Evolutionary conservation across 2,888 invertebrate species (phyloP), one percentile per base, ranked within the genome.

Genomic region (Cantharis flavilabris): DNA sequence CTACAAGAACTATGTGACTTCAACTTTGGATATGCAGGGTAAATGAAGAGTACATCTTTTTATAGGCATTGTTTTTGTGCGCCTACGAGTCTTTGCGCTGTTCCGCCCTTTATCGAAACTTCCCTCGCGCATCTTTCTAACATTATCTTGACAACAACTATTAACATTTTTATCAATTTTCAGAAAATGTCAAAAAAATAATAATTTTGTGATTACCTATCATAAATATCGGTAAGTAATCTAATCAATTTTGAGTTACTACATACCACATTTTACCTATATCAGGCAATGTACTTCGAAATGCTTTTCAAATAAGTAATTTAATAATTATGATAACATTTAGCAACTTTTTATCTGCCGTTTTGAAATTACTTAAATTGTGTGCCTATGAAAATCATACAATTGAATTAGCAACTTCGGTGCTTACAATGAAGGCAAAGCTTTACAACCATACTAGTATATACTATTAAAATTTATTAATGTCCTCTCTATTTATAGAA

Each of bases 71-170:
- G 71, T 73, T 75, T 76, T 78, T 80, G 77, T 82, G 82, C 82
- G 82, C 82, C 80, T 80, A 79, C 79, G 82, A 79, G 78, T 72
- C 79, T 80, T 82, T 79, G 82, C 82, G 82, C 82, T 77, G 76
- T 80, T 78, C 80, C 82, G 80, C 81, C 81, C 78, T 79, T 79
- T 67, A 71, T 73, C 72, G 77, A 80, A 79, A 76, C 77, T 78
- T 77, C 76, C 79, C 81, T 73, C 76, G 73, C 80, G 73, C 80
- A 77, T 77, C 75, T 74, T 78, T 77, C 75, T 79, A 78, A 76
- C 80, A 80, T 81, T 81, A 81, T 82, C 82, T 82, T 80, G 80
- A 82, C 81, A 77, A 76, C 80, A 77, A 76, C 80, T 80, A 81
- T 82, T 82, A 82, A 80, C 78, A 79, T 65, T 75, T 72, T 75